phyloP scores from a whole-genome alignment of 2,113 vertebrate genomes.

The Tragulus kanchil region DNA sequence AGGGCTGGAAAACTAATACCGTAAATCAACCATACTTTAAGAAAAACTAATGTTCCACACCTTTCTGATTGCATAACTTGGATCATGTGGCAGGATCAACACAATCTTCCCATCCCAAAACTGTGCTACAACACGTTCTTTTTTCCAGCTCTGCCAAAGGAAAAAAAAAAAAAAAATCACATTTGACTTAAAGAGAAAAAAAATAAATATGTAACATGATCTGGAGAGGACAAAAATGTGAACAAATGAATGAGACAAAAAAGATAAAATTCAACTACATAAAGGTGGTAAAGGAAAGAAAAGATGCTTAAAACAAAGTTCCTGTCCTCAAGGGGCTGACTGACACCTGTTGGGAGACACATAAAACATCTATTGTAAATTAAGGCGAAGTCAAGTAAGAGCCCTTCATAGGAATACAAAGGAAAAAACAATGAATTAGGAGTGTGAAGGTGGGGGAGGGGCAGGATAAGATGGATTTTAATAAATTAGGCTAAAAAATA shows the following conservation, averaged over 20 bases:
- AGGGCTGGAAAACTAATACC: constrained; percentile 61
- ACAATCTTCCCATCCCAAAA: constrained; percentile 98
- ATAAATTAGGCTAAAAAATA: constrained; percentile 27
- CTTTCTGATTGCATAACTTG: constrained; percentile 95
- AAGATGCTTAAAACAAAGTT: constrained; percentile 37
- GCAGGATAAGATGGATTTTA: neutral
- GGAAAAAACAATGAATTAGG: neutral
- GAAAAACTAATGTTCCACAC: constrained; percentile 78
- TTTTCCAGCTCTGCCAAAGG: constrained; percentile 95
- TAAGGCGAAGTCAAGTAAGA: neutral
- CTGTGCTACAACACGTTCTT: constrained; percentile 93
- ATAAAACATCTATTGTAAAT: neutral
- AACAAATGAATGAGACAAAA: neutral
- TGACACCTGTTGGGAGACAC: neutral
- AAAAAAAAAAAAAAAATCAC: neutral
- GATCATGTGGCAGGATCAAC: constrained; percentile 93
- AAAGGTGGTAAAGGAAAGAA: neutral
- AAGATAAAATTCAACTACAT: neutral
- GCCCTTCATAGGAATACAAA: neutral
- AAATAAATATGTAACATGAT: neutral
- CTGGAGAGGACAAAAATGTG: neutral
- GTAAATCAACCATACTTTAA: neutral
- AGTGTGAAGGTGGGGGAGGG: neutral
- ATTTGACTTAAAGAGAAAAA: neutral
- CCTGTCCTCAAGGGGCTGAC: neutral